These are phyloP conservation scores for Hypsibius dujardini DNA, from an alignment of 1,140 invertebrate species.

Conservation along the genomic window DNA sequence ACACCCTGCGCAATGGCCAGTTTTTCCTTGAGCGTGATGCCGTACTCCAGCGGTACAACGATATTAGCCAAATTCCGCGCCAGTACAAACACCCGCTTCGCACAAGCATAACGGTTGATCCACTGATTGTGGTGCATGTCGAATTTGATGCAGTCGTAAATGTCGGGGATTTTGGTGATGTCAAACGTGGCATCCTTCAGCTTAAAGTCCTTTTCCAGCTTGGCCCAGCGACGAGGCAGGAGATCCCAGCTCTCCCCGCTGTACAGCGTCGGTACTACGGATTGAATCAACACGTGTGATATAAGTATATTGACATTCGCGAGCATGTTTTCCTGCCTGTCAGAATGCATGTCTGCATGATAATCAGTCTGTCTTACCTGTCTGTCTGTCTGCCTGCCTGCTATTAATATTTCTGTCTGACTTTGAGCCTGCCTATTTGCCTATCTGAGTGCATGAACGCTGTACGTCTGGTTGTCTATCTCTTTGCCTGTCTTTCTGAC, in stretches of 20 bases:
- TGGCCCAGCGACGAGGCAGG: slow-evolving; percentile 90
- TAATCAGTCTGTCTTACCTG: too few species aligned
- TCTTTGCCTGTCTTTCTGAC: too few species aligned
- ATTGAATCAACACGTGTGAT: too few species aligned
- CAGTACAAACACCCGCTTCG: not conserved
- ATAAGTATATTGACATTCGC: too few species aligned
- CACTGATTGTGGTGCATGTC: slow-evolving; percentile 52
- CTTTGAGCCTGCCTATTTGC: too few species aligned
- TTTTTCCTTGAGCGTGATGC: slow-evolving; percentile 83
- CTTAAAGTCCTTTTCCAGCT: slow-evolving; percentile 95
- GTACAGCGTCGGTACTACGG: slow-evolving; percentile 51
- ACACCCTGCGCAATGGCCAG: slow-evolving; percentile 86
- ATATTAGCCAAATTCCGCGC: not conserved
- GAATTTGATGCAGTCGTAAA: slow-evolving; percentile 98
- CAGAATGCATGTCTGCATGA: too few species aligned
- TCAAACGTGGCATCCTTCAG: slow-evolving; percentile 77
- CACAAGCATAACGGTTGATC: slow-evolving; percentile 22
- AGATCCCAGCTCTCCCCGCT: slow-evolving; percentile 98
- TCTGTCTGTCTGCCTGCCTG: too few species aligned
- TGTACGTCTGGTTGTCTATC: too few species aligned
- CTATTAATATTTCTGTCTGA: too few species aligned
- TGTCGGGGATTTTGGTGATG: slow-evolving; percentile 97
- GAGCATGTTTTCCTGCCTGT: too few species aligned
- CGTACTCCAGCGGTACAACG: slow-evolving; percentile 55
- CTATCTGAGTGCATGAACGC: too few species aligned